phyloP scores from a whole-genome alignment of 2,113 vertebrate genomes.

The Syrmaticus mikado region DNA sequence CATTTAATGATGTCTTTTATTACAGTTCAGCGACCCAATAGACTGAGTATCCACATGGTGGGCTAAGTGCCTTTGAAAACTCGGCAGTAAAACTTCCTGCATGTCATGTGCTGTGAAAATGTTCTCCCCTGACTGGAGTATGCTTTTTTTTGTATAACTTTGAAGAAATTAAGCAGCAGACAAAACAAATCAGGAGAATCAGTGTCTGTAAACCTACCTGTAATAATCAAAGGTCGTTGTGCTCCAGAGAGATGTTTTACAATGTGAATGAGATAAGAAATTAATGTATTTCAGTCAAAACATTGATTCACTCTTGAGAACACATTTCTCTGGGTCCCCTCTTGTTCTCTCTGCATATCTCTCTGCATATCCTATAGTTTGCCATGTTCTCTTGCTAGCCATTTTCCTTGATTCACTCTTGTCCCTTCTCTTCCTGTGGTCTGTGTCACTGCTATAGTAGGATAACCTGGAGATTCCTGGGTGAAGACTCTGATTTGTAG shows the following conservation, averaged over 20 bases:
- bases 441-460: not conserved
- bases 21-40: not conserved
- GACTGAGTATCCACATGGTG: not conserved
- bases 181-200: not conserved
- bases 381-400: not conserved
- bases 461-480: not conserved
- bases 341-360: not conserved
- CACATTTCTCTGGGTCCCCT: not conserved
- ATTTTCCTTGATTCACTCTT: not conserved
- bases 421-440: not conserved
- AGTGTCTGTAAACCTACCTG: not conserved
- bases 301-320: not conserved
- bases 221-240: not conserved
- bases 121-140: not conserved
- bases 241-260: not conserved
- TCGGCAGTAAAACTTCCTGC: constrained; percentile 3
- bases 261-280: not conserved
- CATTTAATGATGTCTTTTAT: constrained; percentile 25
- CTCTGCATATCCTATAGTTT: not conserved
- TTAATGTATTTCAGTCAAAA: not conserved
- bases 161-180: not conserved
- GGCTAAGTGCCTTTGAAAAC: not conserved
- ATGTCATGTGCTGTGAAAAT: not conserved
- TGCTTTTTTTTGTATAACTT: not conserved
- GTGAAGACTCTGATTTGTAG: not conserved